These are phyloP conservation scores for Rhinoderma darwinii DNA, from an alignment of 2,113 vertebrate genomes.

Conservation along the genomic window DNA sequence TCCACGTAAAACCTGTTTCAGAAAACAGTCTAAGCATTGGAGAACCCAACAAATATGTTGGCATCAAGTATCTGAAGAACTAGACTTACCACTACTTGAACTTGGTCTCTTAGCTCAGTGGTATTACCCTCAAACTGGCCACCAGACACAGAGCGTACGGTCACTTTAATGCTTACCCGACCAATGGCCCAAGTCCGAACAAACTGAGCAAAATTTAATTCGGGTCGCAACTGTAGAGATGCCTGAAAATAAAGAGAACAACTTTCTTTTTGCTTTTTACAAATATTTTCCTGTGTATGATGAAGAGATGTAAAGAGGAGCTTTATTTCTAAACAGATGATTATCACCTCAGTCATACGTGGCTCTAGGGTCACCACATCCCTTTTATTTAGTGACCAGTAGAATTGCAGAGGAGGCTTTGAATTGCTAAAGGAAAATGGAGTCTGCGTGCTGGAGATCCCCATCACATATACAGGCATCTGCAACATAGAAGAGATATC, in stretches of 20 bases:
- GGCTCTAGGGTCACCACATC: conserved; percentile 71
- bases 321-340: neutral
- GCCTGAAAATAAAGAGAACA: conserved; percentile 60
- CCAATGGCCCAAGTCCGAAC: conserved; percentile 69
- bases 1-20: conserved; percentile 71
- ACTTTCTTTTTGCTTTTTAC: neutral
- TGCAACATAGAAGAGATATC: conserved; percentile 58
- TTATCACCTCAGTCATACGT: conserved; percentile 68
- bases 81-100: conserved; percentile 73
- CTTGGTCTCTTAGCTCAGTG: conserved; percentile 69
- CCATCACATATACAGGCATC: conserved; percentile 76
- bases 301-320: neutral
- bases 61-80: neutral
- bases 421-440: conserved; percentile 75
- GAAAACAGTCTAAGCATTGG: conserved; percentile 32
- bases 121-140: conserved; percentile 67
- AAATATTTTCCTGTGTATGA: neutral
- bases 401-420: conserved; percentile 68
- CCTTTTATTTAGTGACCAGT: conserved; percentile 74
- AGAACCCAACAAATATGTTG: neutral
- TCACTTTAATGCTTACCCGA: conserved; percentile 70
- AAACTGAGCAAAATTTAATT: conserved; percentile 72
- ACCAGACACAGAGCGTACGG: conserved; percentile 63
- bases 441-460: conserved; percentile 69
- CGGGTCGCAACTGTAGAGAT: conserved; percentile 65